Conservation (phyloP, 2,113 vertebrate species). For the Myiozetetes cayanensis region DNA sequence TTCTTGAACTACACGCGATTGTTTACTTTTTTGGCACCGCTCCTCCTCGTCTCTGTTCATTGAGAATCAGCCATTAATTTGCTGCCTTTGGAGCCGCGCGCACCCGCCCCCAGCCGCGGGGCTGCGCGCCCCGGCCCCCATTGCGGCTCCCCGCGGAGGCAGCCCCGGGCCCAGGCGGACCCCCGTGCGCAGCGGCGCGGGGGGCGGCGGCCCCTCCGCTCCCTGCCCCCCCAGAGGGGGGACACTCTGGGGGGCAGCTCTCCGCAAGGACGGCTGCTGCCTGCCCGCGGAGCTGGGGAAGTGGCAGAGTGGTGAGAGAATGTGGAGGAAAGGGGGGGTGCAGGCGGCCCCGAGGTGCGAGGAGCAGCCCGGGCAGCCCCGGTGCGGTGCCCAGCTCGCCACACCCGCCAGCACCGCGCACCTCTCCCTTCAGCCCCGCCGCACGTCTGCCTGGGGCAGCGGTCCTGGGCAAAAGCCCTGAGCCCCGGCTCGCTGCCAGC, state of each 20-base stretch:
- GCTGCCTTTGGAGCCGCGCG: background rate
- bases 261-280: background rate
- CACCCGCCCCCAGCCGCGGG: background rate
- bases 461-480: background rate
- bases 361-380: background rate
- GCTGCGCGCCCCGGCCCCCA: background rate
- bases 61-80: slow-evolving; percentile 2
- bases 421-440: background rate
- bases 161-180: background rate
- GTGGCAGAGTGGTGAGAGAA: background rate
- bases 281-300: background rate
- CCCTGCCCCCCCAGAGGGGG: no score
- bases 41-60: slow-evolving; percentile 10
- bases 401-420: background rate
- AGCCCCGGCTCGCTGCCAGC: no score
- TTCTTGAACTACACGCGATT: background rate
- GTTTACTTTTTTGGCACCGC: slow-evolving; percentile 36
- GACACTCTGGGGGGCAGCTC: background rate
- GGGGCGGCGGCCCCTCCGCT: background rate
- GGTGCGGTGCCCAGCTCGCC: no score
- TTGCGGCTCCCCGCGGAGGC: background rate
- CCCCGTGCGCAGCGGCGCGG: background rate
- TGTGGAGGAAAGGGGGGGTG: background rate
- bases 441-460: background rate
- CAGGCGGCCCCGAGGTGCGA: background rate